phyloP scores from a whole-genome alignment of 1,140 invertebrate species.

The Atta colombica region DNA sequence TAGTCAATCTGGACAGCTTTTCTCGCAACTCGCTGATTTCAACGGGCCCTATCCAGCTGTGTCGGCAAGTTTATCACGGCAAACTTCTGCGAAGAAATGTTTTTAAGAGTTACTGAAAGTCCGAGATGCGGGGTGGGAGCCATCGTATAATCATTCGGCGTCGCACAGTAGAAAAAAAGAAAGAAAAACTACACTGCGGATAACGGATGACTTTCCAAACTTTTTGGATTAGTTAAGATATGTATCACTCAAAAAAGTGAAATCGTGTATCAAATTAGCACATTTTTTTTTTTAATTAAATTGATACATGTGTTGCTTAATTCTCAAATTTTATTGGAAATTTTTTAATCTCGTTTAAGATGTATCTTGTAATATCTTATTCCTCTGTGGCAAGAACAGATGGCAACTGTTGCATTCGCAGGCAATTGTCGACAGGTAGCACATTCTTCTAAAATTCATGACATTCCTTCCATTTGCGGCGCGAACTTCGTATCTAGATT shows the following conservation, averaged over 20 bases:
- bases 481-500: slow-evolving; percentile 57
- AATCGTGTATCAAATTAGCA: neutral
- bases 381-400: neutral
- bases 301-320: neutral
- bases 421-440: slow-evolving; percentile 44
- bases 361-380: neutral
- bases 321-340: neutral
- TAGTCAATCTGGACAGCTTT: slow-evolving; percentile 50
- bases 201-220: slow-evolving; percentile 48
- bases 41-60: neutral
- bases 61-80: slow-evolving; percentile 35
- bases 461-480: slow-evolving; percentile 53
- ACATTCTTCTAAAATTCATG: slow-evolving; percentile 46
- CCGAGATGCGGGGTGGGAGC: slow-evolving; percentile 9
- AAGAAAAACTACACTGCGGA: slow-evolving; percentile 2
- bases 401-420: slow-evolving; percentile 45
- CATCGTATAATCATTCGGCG: slow-evolving; percentile 40
- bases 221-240: slow-evolving; percentile 5
- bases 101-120: slow-evolving; percentile 50
- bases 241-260: neutral
- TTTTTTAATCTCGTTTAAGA: neutral
- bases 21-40: slow-evolving; percentile 38
- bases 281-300: neutral
- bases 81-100: slow-evolving; percentile 45
- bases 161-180: neutral